Base-by-base conservation (phyloP, 2,113 vertebrate genomes). In the Thunnus thynnus region DNA sequence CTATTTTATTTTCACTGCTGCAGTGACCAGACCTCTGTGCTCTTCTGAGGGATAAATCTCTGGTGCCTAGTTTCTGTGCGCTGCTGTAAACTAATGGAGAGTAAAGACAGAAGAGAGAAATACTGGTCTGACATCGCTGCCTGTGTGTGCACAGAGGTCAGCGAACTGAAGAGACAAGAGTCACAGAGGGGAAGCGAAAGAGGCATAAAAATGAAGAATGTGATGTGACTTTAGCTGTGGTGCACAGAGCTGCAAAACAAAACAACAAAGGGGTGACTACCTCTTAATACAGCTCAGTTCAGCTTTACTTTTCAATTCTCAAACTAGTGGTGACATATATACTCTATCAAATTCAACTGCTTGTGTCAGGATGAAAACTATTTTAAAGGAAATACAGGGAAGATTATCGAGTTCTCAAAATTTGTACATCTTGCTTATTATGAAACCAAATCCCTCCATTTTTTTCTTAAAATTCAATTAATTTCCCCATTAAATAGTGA, bases 131-230 rank as follows among this genome's bases (percentile, higher is more conserved):
- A 91, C 76, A 64, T 41, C 1, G 71, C 62, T 76, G 82, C 60
- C 76, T 55, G 65, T 76, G 82, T 58, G 67, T 76, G 64, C 57
- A 3, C 81, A 41, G 72, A 84, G 85, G 79, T 88, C 82, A 60
- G 75, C 13, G 13, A 82, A 51, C 79, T 51, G 85, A 78, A 71
- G 60, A 78, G 84, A 73, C 73, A 48, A 60, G 73, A 72, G 74
- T 69, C 77, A 30, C 69, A 76, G 51, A 75, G 76, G 36, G 66
- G 70, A 55, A 41, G 70, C 13, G 46, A 16, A 47, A 30, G 58
- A 85, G n/a, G 63, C 58, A 56, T 76, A 70, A 47, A 50, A 58
- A 17, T 72, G 72, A 89, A 63, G 20, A 65, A 87, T 81, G 70
- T 22, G 27, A 85, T 76, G 48, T 65, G 82, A 83, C 56, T 67